Percentiles rank a stretch among this genome's conserved stretches.
Evolutionary conservation across 2,888 invertebrate genomes (phyloP).

Genomic region (Watsonalla cultraria): DNA sequence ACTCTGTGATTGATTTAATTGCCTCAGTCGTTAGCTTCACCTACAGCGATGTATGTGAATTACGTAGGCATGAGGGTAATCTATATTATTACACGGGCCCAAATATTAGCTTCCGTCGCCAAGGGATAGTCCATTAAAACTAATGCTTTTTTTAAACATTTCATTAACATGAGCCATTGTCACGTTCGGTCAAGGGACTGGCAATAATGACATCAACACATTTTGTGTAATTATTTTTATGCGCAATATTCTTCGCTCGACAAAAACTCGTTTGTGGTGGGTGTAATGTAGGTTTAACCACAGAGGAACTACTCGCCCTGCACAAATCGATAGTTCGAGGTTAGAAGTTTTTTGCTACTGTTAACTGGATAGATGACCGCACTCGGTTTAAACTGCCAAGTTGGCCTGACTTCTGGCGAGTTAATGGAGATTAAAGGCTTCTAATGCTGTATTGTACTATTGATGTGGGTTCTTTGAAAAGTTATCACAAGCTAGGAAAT

Average conservation of each 20-base stretch:
- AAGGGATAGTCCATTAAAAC: constrained; percentile 22
- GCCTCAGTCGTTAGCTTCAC: constrained; percentile 12
- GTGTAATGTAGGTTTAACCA: not conserved
- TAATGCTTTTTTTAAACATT: constrained; percentile 21
- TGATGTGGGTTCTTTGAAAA: not conserved
- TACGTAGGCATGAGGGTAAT: constrained; percentile 10
- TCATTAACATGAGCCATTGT: constrained; percentile 3
- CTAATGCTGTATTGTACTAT: not conserved
- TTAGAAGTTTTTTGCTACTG: not conserved
- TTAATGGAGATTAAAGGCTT: not conserved
- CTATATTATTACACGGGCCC: constrained; percentile 1
- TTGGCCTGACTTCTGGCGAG: not conserved
- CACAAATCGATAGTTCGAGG: not conserved
- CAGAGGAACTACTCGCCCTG: no score
- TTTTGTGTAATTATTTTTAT: not conserved
- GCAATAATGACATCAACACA: not conserved
- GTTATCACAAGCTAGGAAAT: no score
- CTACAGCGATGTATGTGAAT: constrained; percentile 9
- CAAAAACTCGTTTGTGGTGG: not conserved
- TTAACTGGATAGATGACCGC: not conserved
- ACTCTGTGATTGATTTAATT: constrained; percentile 39
- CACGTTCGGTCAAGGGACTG: not conserved
- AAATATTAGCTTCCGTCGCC: constrained; percentile 7
- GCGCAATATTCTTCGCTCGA: not conserved
- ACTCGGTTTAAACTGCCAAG: not conserved